Evolutionary conservation across 2,113 vertebrate genomes (phyloP).

Genomic region (Psilopsiagon aymara): DNA sequence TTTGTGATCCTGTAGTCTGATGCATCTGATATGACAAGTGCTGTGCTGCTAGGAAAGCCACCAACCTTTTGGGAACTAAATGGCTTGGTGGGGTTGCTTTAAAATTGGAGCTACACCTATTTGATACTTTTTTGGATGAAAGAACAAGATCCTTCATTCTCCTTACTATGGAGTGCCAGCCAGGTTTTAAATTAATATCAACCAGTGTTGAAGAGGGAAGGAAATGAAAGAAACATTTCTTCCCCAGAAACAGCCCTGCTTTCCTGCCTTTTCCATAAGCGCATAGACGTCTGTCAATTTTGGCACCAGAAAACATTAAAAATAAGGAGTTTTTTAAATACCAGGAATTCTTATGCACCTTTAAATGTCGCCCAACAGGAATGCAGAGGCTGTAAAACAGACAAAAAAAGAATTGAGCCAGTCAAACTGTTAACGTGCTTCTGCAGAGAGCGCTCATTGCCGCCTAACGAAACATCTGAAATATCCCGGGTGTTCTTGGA

Average conservation of each 20-base stretch:
- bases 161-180: background rate
- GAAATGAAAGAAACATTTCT: slow-evolving; percentile 66
- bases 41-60: background rate
- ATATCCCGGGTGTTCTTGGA: background rate
- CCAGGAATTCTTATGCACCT: slow-evolving; percentile 24
- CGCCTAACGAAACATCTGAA: background rate
- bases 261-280: slow-evolving; percentile 44
- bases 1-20: background rate
- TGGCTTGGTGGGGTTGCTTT: background rate
- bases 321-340: slow-evolving; percentile 41
- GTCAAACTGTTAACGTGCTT: background rate
- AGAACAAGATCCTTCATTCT: slow-evolving; percentile 32
- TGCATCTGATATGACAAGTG: background rate
- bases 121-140: slow-evolving; percentile 23
- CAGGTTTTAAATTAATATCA: slow-evolving; percentile 56
- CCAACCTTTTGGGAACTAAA: background rate
- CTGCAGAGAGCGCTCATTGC: background rate
- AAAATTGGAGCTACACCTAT: slow-evolving; percentile 12
- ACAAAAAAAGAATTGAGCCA: slow-evolving; percentile 24
- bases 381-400: background rate
- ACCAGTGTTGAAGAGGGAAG: background rate
- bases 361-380: slow-evolving; percentile 18
- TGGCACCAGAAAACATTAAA: slow-evolving; percentile 50
- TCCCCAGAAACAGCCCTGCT: slow-evolving; percentile 28
- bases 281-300: slow-evolving; percentile 35